Evolutionary conservation across 2,888 invertebrate species (phyloP).

Genomic region (Torymus auratus): DNA sequence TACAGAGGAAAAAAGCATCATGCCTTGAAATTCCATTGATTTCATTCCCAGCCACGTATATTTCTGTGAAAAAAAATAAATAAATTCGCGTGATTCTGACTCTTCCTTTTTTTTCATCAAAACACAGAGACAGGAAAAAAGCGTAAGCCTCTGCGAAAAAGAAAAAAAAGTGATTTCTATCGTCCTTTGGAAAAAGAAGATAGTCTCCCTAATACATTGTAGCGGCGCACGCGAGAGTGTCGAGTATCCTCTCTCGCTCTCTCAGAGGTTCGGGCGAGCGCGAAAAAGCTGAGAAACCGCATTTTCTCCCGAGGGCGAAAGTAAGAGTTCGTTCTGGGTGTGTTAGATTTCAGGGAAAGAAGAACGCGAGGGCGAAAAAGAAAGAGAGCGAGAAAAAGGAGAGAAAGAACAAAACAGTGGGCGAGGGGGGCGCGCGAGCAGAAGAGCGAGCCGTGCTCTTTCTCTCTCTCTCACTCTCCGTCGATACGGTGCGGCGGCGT

Average conservation of each 20-base stretch:
- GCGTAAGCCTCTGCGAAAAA: background rate
- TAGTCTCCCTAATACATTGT: background rate
- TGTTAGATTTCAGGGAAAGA: conserved; percentile 38
- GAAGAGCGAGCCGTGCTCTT: conserved; percentile 34
- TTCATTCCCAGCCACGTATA: no score
- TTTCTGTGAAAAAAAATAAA: no score
- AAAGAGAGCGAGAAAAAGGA: conserved; percentile 2
- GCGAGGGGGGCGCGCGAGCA: conserved; percentile 27
- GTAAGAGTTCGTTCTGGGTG: conserved; percentile 44
- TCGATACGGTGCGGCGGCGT: conserved; percentile 32
- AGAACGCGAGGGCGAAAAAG: background rate
- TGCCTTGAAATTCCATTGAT: no score
- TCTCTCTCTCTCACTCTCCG: conserved; percentile 31
- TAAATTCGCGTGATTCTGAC: no score
- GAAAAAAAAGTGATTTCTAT: background rate
- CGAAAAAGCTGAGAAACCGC: conserved; percentile 45
- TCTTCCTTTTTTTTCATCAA: no score
- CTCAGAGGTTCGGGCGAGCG: background rate
- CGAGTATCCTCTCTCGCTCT: conserved; percentile 10
- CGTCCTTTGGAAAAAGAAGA: background rate
- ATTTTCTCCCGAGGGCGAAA: conserved; percentile 44
- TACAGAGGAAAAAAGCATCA: background rate
- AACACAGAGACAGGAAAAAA: no score
- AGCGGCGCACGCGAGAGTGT: conserved; percentile 11
- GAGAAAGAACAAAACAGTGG: conserved; percentile 2